Conservation (phyloP, 1,140 invertebrate species). For the Zaprionus africanus region DNA sequence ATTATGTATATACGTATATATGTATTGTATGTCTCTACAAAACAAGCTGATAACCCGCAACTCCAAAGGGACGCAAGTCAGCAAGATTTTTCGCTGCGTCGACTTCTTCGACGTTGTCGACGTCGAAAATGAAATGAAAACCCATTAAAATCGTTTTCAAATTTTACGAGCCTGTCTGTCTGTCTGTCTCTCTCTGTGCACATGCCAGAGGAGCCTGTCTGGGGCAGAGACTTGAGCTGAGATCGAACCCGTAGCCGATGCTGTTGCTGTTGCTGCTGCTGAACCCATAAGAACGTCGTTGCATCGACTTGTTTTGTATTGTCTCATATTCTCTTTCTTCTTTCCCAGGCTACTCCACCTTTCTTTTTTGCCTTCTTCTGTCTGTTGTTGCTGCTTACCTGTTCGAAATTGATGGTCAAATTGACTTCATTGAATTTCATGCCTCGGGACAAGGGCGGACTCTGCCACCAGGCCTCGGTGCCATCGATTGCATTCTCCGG, state of each 20-base stretch:
- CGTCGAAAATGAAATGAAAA: conserved; percentile 69
- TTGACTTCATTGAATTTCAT: conserved; percentile 99
- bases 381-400: conserved; percentile 87
- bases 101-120: conserved; percentile 29
- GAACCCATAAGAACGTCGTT: conserved; percentile 61
- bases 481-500: conserved; percentile 97
- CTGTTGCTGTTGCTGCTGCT: conserved; percentile 1
- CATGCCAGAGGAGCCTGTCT: conserved; percentile 14
- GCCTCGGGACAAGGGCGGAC: conserved; percentile 98
- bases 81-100: conserved; percentile 63
- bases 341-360: conserved; percentile 38
- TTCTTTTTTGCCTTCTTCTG: conserved; percentile 34
- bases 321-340: conserved; percentile 39
- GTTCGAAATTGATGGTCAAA: conserved; percentile 98
- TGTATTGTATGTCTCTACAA: conserved; percentile 19
- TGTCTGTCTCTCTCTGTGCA: background rate
- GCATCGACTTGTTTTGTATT: conserved; percentile 46
- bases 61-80: conserved; percentile 65
- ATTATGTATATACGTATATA: conserved; percentile 23
- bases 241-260: conserved; percentile 10
- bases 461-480: conserved; percentile 98
- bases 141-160: conserved; percentile 74
- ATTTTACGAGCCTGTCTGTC: conserved; percentile 68
- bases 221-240: conserved; percentile 7
- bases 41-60: conserved; percentile 68